Percentiles rank a stretch among this genome's conserved stretches.
Conservation (phyloP, 2,113 vertebrate genomes). For the Ivindomyrus marchei region DNA sequence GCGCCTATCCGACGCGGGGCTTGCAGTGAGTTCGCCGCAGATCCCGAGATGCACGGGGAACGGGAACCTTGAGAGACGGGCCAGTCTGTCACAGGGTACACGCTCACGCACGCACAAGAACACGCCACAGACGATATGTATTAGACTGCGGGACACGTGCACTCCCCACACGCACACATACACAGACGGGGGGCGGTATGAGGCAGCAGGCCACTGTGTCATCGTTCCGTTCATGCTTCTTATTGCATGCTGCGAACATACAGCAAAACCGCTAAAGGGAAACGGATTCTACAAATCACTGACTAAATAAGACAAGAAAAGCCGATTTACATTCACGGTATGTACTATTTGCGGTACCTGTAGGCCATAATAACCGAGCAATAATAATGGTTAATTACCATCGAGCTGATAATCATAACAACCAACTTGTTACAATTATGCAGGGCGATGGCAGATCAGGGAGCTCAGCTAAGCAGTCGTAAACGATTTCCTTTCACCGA, state of each 20-base stretch:
- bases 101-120: not conserved
- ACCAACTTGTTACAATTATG: not conserved
- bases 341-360: not conserved
- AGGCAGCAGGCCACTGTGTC: not conserved
- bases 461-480: not conserved
- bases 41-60: not conserved
- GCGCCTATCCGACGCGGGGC: not conserved
- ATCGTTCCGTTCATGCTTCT: not conserved
- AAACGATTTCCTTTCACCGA: not conserved
- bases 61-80: not conserved
- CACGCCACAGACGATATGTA: not conserved
- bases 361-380: not conserved
- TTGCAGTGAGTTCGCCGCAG: not conserved
- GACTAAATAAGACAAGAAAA: not conserved
- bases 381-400: not conserved
- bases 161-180: not conserved
- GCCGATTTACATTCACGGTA: not conserved
- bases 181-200: not conserved
- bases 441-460: not conserved
- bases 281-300: not conserved
- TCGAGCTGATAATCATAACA: slow-evolving; percentile 3
- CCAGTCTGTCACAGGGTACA: not conserved
- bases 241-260: not conserved
- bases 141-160: not conserved
- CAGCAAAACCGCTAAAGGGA: not conserved